These are phyloP conservation scores for Galleria mellonella DNA, from an alignment of 1,140 invertebrate species.

Conservation along the genomic window DNA sequence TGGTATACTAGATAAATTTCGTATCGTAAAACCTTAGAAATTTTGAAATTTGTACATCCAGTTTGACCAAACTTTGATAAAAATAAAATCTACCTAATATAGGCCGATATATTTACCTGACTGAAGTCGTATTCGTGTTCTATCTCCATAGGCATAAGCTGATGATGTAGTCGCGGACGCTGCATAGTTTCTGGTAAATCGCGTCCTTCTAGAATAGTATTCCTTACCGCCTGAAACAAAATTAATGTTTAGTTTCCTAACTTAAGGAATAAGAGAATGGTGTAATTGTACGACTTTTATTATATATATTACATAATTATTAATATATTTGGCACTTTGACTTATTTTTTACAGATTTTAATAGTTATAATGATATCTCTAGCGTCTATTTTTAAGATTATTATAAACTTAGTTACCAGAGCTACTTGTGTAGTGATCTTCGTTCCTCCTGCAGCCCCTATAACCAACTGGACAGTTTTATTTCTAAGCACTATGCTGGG, in stretches of 20 bases:
- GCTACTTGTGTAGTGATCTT: slow-evolving; percentile 91
- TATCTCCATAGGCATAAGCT: slow-evolving; percentile 90
- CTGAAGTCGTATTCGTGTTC: slow-evolving; percentile 82
- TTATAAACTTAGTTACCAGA: slow-evolving; percentile 71
- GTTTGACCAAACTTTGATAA: too few species aligned
- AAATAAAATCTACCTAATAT: too few species aligned
- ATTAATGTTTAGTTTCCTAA: too few species aligned
- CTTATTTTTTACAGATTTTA: too few species aligned
- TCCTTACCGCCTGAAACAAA: slow-evolving; percentile 79
- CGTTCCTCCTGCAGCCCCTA: slow-evolving; percentile 92
- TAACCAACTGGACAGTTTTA: slow-evolving; percentile 79
- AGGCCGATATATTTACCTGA: slow-evolving; percentile 24
- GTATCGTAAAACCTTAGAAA: too few species aligned
- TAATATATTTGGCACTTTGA: neutral
- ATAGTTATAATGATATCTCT: too few species aligned
- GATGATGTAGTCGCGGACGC: slow-evolving; percentile 91
- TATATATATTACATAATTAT: too few species aligned
- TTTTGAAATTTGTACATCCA: too few species aligned
- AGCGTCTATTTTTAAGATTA: slow-evolving; percentile 5
- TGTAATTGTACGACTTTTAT: too few species aligned
- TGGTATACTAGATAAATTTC: too few species aligned
- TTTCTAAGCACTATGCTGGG: slow-evolving; percentile 85
- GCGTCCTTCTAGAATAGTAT: slow-evolving; percentile 83
- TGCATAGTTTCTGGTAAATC: slow-evolving; percentile 89
- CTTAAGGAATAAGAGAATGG: too few species aligned